Percentiles rank a stretch among this genome's conserved stretches.
phyloP scores from a whole-genome alignment of 2,888 invertebrate genomes.

The Acanthoscelides obtectus region DNA sequence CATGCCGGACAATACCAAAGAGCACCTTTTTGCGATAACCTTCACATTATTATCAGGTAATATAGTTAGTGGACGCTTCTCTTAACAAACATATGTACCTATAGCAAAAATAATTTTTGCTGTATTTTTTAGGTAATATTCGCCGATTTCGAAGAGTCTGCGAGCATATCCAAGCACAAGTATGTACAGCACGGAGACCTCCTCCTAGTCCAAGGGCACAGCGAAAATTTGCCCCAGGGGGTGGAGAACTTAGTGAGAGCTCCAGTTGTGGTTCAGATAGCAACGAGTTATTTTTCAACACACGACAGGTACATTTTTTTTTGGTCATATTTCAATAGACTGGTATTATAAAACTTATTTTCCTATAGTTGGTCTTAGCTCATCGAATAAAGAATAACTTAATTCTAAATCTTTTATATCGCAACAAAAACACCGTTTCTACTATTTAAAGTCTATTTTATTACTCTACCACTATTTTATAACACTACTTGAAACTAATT shows the following conservation, averaged over 20 bases:
- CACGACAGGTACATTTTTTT: conserved; percentile 39
- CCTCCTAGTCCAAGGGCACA: conserved; percentile 62
- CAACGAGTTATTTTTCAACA: conserved; percentile 52
- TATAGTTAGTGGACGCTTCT: no score
- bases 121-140: conserved; percentile 72
- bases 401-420: no score
- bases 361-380: no score
- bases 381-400: no score
- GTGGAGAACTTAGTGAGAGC: conserved; percentile 59
- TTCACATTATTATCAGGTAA: conserved; percentile 90
- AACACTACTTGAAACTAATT: no score
- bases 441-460: no score
- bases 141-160: conserved; percentile 92
- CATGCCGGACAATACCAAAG: conserved; percentile 61
- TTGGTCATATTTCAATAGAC: no score
- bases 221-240: conserved; percentile 55
- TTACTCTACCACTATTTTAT: no score
- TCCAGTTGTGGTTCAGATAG: conserved; percentile 67
- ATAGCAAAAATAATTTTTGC: not conserved
- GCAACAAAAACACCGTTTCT: no score
- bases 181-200: conserved; percentile 48
- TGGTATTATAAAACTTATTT: no score
- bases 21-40: conserved; percentile 85
- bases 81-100: not conserved
- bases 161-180: conserved; percentile 89